phyloP scores from a whole-genome alignment of 2,113 vertebrate species.

The Scortum barcoo region DNA sequence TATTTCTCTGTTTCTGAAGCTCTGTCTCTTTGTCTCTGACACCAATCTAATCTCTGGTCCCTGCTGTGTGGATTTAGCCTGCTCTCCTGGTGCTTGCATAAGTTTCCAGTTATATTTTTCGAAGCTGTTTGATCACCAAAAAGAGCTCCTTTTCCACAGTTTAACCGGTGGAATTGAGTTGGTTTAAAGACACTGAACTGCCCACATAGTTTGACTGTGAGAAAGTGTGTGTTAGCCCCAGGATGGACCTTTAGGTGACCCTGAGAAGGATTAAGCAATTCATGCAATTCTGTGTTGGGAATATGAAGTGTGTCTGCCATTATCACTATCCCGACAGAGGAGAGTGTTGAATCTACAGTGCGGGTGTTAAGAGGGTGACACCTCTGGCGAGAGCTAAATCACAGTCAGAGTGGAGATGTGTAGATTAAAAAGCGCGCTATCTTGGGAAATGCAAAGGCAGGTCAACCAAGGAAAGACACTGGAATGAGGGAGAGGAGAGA shows the following conservation, averaged over 20 bases:
- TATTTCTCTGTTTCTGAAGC: not conserved
- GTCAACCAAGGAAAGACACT: conserved; percentile 27
- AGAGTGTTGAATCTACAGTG: conserved; percentile 8
- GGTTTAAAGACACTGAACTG: not conserved
- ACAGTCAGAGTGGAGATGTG: conserved; percentile 5
- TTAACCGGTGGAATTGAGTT: not conserved
- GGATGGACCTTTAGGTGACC: too few relatives aligned
- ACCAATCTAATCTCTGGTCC: not conserved
- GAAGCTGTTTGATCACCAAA: not conserved
- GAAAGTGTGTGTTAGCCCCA: not conserved
- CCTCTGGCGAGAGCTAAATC: conserved; percentile 2
- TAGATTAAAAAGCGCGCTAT: conserved; percentile 28
- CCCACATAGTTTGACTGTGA: not conserved
- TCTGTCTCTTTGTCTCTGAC: not conserved
- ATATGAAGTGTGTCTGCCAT: conserved; percentile 45
- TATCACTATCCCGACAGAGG: not conserved
- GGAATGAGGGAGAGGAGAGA: not conserved
- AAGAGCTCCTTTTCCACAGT: not conserved
- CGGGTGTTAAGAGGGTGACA: conserved; percentile 31
- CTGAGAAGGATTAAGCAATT: too few relatives aligned
- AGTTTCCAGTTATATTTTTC: not conserved
- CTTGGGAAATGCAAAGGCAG: conserved; percentile 24
- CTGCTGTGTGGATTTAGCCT: too few relatives aligned
- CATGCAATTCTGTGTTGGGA: too few relatives aligned
- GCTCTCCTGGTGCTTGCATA: not conserved